Base-by-base conservation (phyloP, 1,140 invertebrate species). In the Drosophila asahinai region DNA sequence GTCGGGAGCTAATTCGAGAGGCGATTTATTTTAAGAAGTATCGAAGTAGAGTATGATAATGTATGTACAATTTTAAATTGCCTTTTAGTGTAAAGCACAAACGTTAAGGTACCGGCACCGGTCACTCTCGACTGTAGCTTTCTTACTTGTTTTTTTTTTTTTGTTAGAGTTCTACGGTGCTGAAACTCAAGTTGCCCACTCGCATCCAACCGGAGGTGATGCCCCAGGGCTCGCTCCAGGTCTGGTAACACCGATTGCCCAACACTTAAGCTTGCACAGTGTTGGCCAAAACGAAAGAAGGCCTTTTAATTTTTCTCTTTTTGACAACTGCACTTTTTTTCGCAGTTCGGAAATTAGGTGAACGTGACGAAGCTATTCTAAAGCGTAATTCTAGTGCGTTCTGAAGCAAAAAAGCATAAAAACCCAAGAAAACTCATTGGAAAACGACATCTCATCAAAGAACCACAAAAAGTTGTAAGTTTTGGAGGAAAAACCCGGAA, bases 161-260 rank as follows among this genome's bases (percentile, higher is more conserved):
- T 22, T 22, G 19, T 22, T 22, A 22, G 19, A 22, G 19, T 22
- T 22, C 19, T 22, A 22, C 19, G 19, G 19, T 19, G 19, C 19
- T 19, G 19, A 19, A 19, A 19, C 19, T 19, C 19, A 19, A 19
- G 19, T 19, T 19, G 19, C 80, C 19, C 19, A n/a, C n/a, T n/a
- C 64, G 66, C 0, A 67, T 83, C 8, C 77, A 87, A 33, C 84
- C 19, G 19, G 19, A 2, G 19, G 19, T 22, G 19, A 22, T 22
- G 2, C 19, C 19, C 2, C 19, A 25, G 8, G 33, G 33, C 30
- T 33, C 33, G 2, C 30, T 15, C 36, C 36, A 7, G 9, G 11
- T 8, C 12, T 27, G 14, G 54, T 9, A 43, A 3, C 8, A 55
- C 52, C 19, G 17, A 0, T 15, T 54, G 36, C 19, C 12, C 33